phyloP scores from a whole-genome alignment of 2,797 vertebrate genomes.

The Poecilia velifera region DNA sequence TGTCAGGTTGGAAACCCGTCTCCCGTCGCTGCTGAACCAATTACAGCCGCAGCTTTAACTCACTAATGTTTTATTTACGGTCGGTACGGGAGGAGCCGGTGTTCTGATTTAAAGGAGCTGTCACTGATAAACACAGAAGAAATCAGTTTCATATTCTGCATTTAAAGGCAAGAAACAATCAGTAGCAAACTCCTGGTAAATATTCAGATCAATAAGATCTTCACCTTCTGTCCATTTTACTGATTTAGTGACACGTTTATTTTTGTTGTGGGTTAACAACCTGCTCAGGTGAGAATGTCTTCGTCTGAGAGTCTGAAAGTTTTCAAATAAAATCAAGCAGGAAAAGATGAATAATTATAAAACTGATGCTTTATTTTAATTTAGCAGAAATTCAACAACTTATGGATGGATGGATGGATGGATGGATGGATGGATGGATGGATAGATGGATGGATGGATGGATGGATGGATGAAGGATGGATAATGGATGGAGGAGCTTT shows the following conservation, averaged over 20 bases:
- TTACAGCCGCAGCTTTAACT: slow-evolving; percentile 4
- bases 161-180: not conserved
- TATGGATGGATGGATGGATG: too few relatives aligned
- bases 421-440: too few relatives aligned
- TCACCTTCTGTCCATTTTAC: not conserved
- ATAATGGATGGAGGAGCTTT: not conserved
- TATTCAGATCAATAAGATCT: not conserved
- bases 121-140: not conserved
- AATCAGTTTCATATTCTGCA: not conserved
- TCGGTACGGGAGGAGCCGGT: not conserved
- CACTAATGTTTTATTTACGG: slow-evolving; percentile 23
- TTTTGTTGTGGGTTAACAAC: not conserved
- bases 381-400: not conserved
- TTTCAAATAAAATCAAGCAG: not conserved
- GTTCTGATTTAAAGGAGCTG: slow-evolving; percentile 1
- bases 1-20: slow-evolving; percentile 7
- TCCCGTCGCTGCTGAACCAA: not conserved
- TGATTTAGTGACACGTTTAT: not conserved
- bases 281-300: not conserved
- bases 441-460: not conserved
- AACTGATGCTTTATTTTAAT: not conserved
- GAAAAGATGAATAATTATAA: not conserved
- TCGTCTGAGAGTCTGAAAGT: not conserved
- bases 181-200: not conserved
- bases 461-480: too few relatives aligned